These are phyloP conservation scores for Parnassius smintheus DNA, from an alignment of 2,888 invertebrate genomes.

Conservation along the genomic window DNA sequence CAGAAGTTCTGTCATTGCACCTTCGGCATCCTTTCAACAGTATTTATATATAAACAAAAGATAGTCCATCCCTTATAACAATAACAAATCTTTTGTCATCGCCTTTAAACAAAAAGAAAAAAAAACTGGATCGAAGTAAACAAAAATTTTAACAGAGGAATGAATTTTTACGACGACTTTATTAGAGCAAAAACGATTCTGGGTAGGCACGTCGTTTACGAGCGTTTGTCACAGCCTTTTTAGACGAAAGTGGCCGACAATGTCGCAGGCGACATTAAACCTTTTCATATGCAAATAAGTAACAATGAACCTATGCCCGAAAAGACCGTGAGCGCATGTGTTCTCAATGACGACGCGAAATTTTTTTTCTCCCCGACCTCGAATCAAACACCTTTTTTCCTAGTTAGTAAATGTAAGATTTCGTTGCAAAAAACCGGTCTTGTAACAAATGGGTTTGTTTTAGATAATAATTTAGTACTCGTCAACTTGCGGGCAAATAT, in stretches of 20 bases:
- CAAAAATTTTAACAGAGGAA: slow-evolving; percentile 32
- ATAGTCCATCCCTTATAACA: slow-evolving; percentile 61
- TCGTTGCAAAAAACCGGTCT: slow-evolving; percentile 6
- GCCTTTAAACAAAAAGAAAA: slow-evolving; percentile 23
- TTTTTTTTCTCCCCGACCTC: slow-evolving; percentile 42
- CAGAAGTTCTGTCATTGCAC: slow-evolving; percentile 19
- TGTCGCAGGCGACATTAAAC: slow-evolving; percentile 55
- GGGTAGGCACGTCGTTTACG: slow-evolving; percentile 57
- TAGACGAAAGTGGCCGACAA: slow-evolving; percentile 67
- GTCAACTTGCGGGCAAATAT: slow-evolving; percentile 29
- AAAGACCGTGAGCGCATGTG: slow-evolving; percentile 52
- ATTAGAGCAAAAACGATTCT: slow-evolving; percentile 72
- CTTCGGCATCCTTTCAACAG: slow-evolving; percentile 48
- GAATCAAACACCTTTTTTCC: slow-evolving; percentile 33
- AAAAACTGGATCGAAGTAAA: slow-evolving; percentile 28
- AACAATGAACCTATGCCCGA: slow-evolving; percentile 67
- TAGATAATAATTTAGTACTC: slow-evolving; percentile 28
- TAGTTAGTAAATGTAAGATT: slow-evolving; percentile 24
- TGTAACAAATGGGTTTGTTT: slow-evolving; percentile 24
- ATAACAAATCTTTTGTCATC: slow-evolving; percentile 47
- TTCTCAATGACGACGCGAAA: slow-evolving; percentile 60
- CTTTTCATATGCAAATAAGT: slow-evolving; percentile 76
- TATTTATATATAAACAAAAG: slow-evolving; percentile 49
- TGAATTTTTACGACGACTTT: slow-evolving; percentile 54
- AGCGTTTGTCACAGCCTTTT: slow-evolving; percentile 59